Percentiles rank a stretch among this genome's conserved stretches.
phyloP scores from a whole-genome alignment of 2,888 invertebrate genomes.

The Podotricha telesiphe region DNA sequence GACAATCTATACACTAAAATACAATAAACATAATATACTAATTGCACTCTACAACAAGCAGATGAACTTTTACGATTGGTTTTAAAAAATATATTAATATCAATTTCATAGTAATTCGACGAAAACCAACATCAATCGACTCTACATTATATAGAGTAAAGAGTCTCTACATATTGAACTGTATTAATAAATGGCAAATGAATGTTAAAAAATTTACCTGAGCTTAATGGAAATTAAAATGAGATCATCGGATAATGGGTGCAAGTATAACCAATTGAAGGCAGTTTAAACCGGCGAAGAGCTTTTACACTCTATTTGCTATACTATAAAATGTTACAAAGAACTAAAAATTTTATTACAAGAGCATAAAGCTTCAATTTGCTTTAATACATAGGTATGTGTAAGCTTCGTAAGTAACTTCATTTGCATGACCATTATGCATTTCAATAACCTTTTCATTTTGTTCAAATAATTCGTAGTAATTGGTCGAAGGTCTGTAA shows the following conservation, averaged over 20 bases:
- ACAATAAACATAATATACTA: too few relatives aligned
- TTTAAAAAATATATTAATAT: too few relatives aligned
- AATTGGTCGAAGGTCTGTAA: slow-evolving; percentile 50
- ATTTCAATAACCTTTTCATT: slow-evolving; percentile 49
- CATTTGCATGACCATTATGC: slow-evolving; percentile 47
- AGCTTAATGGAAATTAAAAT: slow-evolving; percentile 24
- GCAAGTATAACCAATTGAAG: slow-evolving; percentile 27
- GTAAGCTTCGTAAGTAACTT: slow-evolving; percentile 36
- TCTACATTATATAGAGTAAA: slow-evolving; percentile 3
- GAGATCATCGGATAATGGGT: slow-evolving; percentile 26
- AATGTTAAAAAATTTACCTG: slow-evolving; percentile 23
- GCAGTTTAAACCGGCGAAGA: slow-evolving; percentile 20
- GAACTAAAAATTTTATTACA: neutral
- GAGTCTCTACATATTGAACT: slow-evolving; percentile 18
- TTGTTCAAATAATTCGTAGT: slow-evolving; percentile 48
- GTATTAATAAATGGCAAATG: slow-evolving; percentile 15
- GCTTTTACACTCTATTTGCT: slow-evolving; percentile 10
- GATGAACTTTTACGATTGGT: too few relatives aligned
- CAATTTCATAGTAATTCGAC: neutral
- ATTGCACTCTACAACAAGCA: too few relatives aligned
- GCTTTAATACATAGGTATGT: neutral
- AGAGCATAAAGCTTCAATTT: neutral
- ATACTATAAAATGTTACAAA: neutral
- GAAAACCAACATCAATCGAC: neutral
- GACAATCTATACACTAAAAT: too few relatives aligned